phyloP scores from a whole-genome alignment of 2,113 vertebrate species.

The Pyxicephalus adspersus region DNA sequence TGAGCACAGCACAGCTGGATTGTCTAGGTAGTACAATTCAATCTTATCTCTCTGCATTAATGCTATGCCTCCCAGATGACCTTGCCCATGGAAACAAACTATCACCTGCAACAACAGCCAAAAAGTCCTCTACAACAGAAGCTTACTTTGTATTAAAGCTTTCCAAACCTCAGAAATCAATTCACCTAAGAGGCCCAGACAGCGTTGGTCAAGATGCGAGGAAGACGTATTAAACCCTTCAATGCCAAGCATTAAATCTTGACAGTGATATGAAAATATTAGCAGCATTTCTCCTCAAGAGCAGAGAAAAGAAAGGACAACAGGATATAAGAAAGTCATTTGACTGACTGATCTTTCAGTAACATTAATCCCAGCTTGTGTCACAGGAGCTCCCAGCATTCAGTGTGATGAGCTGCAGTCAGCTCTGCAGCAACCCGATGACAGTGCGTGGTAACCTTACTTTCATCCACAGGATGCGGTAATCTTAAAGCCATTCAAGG shows the following conservation, averaged over 20 bases:
- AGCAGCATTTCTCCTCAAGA: conserved; percentile 36
- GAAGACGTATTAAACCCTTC: conserved; percentile 46
- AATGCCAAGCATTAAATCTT: conserved; percentile 42
- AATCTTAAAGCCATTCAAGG: background rate
- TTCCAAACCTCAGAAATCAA: conserved; percentile 51
- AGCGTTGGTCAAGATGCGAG: conserved; percentile 39
- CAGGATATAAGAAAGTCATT: conserved; percentile 45
- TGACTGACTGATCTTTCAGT: conserved; percentile 33
- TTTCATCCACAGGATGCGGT: background rate
- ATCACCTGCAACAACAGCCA: conserved; percentile 18
- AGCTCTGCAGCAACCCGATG: background rate
- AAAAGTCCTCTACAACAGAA: conserved; percentile 20
- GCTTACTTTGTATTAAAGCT: conserved; percentile 23
- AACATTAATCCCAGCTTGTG: conserved; percentile 19
- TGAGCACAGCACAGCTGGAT: conserved; percentile 39
- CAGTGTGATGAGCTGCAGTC: conserved; percentile 21
- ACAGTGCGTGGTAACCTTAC: conserved; percentile 1
- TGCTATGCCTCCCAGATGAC: conserved; percentile 37
- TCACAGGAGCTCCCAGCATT: conserved; percentile 23
- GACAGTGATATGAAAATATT: conserved; percentile 51
- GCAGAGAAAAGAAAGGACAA: conserved; percentile 29
- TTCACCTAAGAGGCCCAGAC: conserved; percentile 46
- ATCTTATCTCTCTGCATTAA: conserved; percentile 37
- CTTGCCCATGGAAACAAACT: conserved; percentile 41
- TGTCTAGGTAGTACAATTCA: conserved; percentile 7